Base-by-base conservation (phyloP, 2,888 invertebrate species). In the Luperina testacea region DNA sequence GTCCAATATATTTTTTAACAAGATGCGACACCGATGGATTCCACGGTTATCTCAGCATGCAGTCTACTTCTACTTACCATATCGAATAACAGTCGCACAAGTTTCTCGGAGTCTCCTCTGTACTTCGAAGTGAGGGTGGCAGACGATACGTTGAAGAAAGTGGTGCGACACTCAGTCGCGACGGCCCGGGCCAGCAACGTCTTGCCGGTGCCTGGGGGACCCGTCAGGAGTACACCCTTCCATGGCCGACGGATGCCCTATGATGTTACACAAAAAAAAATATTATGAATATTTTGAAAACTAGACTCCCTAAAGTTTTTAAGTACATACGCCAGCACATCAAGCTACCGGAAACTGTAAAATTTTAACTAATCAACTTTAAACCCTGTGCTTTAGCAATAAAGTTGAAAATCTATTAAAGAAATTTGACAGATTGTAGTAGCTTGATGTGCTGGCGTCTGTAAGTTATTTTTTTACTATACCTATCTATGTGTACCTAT, bases 81-180 rank as follows among this genome's bases (percentile, higher is more conserved):
- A 95, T 98, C 98, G 93, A 99, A 99, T 2, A 99, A 97, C 32
- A 99, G 95, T 45, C 98, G 97, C 53, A 99, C 98, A 13, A 99
- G 97, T 93, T 99, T 99, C 94, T 99, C 99, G 4, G 98, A 98
- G 93, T 99, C 99, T 0, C 99, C 99, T n/a, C 98, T 97, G 91
- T 98, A 99, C 92, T 99, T 99, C 1, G 98, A 98, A 0, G 98
- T 98, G 63, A 99, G 97, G 0, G 98, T 98, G 0, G 98, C 98
- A 0, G 98, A 98, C 0, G 98, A 98, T 0, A 99, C 98, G 92
- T 98, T 98, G 94, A 99, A 98, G 95, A 98, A 98, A 0, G 99
- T 99, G 0, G 99, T 98, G 70, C 98, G 97, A 92, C 98, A 99
- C 94, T 99, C 99, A 0, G 98, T 99, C 38, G 99, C 99, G 24